Percentiles rank a stretch among this genome's conserved stretches.
Conservation (phyloP, 2,888 invertebrate genomes). For the Drosophila fulvimacula region DNA sequence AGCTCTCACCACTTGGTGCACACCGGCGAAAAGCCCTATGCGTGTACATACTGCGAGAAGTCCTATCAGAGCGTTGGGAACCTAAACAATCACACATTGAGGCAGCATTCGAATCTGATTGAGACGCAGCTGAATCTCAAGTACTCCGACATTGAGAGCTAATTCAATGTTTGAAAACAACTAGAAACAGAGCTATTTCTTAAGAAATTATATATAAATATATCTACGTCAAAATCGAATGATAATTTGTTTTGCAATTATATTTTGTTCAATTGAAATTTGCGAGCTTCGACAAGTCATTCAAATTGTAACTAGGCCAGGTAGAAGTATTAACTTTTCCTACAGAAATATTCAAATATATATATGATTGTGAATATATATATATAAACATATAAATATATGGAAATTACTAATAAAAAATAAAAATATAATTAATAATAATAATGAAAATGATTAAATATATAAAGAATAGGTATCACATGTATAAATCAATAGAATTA, state of each 20-base stretch:
- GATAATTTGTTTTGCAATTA: background rate
- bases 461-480: no score
- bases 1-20: conserved; percentile 79
- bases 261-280: background rate
- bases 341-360: conserved; percentile 15
- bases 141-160: conserved; percentile 45
- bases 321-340: conserved; percentile 35
- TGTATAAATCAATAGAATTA: no score
- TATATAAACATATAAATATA: no score
- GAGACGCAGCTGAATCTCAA: conserved; percentile 50
- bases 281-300: background rate
- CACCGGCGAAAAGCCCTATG: conserved; percentile 82
- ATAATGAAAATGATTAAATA: no score
- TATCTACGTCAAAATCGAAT: background rate
- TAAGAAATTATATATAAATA: background rate
- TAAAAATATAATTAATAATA: no score
- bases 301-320: background rate
- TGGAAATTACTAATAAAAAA: no score
- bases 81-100: conserved; percentile 75
- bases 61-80: conserved; percentile 81
- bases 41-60: conserved; percentile 72
- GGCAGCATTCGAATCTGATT: conserved; percentile 59
- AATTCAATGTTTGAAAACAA: background rate
- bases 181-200: background rate
- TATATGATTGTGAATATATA: conserved; percentile 1